Evolutionary conservation across 2,797 vertebrate genomes (phyloP).

Genomic region (Discoglossus pictus): DNA sequence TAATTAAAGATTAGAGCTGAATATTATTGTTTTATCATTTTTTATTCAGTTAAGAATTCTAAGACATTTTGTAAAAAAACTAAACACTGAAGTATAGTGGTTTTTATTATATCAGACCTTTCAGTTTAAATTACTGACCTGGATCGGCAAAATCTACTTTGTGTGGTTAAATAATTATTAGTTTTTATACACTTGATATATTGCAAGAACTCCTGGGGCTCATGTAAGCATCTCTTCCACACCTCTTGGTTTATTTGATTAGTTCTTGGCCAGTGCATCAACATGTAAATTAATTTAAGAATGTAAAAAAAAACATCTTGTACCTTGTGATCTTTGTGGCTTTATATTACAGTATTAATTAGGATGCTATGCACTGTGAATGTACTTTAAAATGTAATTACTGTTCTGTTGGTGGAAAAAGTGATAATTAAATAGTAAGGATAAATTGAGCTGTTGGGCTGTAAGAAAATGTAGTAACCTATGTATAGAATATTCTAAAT

Average conservation of each 20-base stretch:
- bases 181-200: not conserved
- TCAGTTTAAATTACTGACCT: not conserved
- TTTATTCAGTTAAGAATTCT: too few species aligned
- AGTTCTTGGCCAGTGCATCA: not conserved
- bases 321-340: not conserved
- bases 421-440: not conserved
- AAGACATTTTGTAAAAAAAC: too few species aligned
- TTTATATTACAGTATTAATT: not conserved
- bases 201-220: not conserved
- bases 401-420: not conserved
- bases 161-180: not conserved
- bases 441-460: too few species aligned
- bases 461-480: too few species aligned
- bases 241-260: not conserved
- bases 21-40: too few species aligned
- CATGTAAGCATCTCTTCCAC: not conserved
- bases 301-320: not conserved
- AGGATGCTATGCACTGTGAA: not conserved
- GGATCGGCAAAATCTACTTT: not conserved
- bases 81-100: too few species aligned
- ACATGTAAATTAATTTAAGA: not conserved
- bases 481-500: too few species aligned
- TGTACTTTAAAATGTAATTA: not conserved
- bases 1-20: too few species aligned
- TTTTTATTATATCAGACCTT: too few species aligned